Base-by-base conservation (phyloP, 1,140 invertebrate genomes). In the Luehdorfia chinensis region DNA sequence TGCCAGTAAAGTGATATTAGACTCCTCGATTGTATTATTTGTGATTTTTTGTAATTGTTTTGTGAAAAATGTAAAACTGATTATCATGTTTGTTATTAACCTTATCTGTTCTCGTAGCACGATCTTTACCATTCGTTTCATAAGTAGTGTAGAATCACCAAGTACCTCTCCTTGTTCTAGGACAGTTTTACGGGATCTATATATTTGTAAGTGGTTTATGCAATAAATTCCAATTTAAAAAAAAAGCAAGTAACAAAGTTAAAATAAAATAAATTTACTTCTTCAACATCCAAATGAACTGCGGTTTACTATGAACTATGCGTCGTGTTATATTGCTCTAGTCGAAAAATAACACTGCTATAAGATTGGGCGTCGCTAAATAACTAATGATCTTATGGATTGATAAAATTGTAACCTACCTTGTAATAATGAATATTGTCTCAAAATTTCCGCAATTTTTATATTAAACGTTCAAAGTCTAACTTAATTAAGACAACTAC, bases 1-100 rank as follows among this genome's bases (percentile, higher is more conserved):
- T 61, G 59, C 59, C 59, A 61, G 59, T 61, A 61, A 61, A 54
- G 59, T 61, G 55, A 61, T 61, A 61, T 57, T 61, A 57, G 54
- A 49, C 47, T 41, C 59, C 34, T 54, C 48, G 50, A 58, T 50
- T 54, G 21, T 55, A 45, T 41, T 50, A 41, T 47, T 47, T 55
- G 34, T 55, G 51, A 47, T 58, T 52, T n/a, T n/a, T 41, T 49
- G 19, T 43, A 28, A 9, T 36, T 14, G 16, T 48, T 39, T 39
- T 48, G 21, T 37, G 32, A 14, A 33, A 47, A 46, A 23, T 33
- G 19, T 36, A 27, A 31, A 27, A 13, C 16, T 28, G 37, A 18
- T 14, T 30, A 14, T 37, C 16, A 19, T 48, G 15, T 28, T 11
- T 27, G 9, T 33, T 39, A 31, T 39, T 12, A 6, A 18, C 2